Evolutionary conservation across 2,113 vertebrate species (phyloP).

Genomic region (Setophaga petechia): DNA sequence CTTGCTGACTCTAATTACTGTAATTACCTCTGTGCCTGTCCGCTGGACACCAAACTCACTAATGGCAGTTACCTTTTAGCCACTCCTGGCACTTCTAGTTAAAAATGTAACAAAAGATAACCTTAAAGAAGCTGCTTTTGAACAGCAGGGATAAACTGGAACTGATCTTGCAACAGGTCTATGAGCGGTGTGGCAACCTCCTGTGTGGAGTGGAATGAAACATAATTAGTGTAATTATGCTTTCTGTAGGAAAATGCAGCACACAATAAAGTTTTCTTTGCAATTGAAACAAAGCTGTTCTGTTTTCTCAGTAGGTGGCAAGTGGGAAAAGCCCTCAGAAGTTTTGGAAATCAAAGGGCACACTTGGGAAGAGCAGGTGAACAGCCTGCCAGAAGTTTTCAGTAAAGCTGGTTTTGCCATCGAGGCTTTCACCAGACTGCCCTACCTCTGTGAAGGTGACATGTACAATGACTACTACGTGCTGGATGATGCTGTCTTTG

Average conservation of each 20-base stretch:
- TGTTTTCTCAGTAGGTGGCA: constrained; percentile 87
- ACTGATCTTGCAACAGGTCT: background rate
- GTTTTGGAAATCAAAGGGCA: constrained; percentile 86
- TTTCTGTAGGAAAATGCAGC: background rate
- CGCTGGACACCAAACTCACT: background rate
- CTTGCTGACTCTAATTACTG: background rate
- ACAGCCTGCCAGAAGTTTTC: constrained; percentile 87
- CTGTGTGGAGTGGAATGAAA: background rate
- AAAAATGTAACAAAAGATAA: background rate
- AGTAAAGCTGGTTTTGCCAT: constrained; percentile 86
- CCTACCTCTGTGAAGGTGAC: constrained; percentile 97
- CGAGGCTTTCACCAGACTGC: constrained; percentile 92
- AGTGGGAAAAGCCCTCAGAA: constrained; percentile 92
- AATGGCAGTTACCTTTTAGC: background rate
- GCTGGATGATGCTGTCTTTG: constrained; percentile 94
- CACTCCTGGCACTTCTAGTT: background rate
- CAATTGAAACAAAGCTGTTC: background rate
- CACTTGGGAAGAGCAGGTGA: constrained; percentile 96
- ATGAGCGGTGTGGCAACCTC: background rate
- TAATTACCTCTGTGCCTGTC: background rate
- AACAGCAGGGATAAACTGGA: background rate
- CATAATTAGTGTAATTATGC: background rate
- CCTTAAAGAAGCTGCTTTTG: background rate
- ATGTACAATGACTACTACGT: constrained; percentile 98
- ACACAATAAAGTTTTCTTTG: background rate